Evolutionary conservation across 2,888 invertebrate genomes (phyloP).

Genomic region (Mythimna albipuncta): DNA sequence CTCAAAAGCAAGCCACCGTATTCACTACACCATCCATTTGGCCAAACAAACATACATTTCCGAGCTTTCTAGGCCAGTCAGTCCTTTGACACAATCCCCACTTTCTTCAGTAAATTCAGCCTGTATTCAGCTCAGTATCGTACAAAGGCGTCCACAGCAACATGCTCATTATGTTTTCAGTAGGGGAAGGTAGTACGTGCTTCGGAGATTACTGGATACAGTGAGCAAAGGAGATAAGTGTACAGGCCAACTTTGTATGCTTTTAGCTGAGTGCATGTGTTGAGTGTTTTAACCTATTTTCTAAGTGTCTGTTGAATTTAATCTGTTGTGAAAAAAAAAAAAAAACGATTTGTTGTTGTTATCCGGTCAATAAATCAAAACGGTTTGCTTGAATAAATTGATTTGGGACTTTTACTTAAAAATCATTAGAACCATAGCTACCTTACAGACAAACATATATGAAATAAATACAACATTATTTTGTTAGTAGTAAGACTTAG

Average conservation of each 20-base stretch:
- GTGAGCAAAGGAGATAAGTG: conserved; percentile 6
- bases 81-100: conserved; percentile 43
- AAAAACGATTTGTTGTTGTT: not conserved
- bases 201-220: conserved; percentile 34
- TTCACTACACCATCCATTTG: not conserved
- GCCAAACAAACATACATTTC: conserved; percentile 30
- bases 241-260: conserved; percentile 2
- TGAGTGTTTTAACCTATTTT: conserved; percentile 9
- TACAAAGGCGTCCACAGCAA: conserved; percentile 33
- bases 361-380: too few species aligned
- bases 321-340: not conserved
- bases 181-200: conserved; percentile 31
- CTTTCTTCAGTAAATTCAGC: conserved; percentile 49
- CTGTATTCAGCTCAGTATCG: conserved; percentile 54
- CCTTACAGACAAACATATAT: too few species aligned
- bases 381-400: too few species aligned
- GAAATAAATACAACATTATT: too few species aligned
- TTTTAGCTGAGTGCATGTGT: conserved; percentile 5
- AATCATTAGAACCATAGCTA: too few species aligned
- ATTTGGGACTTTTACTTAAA: too few species aligned
- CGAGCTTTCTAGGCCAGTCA: conserved; percentile 45
- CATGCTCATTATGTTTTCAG: conserved; percentile 64
- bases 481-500: too few species aligned
- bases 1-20: not conserved
- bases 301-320: not conserved